These are phyloP conservation scores for Patella ulyssiponensis DNA, from an alignment of 2,888 invertebrate species.

Conservation along the genomic window DNA sequence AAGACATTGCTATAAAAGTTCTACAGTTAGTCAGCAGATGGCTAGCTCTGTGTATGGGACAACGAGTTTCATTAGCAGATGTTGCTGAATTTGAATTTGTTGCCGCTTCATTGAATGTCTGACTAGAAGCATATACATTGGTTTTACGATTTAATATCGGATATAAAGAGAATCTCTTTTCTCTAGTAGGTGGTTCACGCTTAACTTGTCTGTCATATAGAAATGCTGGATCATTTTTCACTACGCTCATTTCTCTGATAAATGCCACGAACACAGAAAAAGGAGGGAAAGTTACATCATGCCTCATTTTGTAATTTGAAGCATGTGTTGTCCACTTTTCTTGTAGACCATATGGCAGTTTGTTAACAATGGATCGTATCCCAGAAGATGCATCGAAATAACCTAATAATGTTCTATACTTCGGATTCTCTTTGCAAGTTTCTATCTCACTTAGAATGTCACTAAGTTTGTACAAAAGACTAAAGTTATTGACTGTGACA, in stretches of 20 bases:
- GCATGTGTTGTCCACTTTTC: constrained; percentile 42
- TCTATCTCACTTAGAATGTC: constrained; percentile 38
- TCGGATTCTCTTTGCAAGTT: constrained; percentile 29
- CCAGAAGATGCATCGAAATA: constrained; percentile 41
- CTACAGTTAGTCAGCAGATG: constrained; percentile 29
- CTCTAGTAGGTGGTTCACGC: neutral
- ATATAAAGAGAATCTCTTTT: neutral
- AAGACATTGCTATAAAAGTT: constrained; percentile 20
- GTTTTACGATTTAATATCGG: neutral
- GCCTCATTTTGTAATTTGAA: constrained; percentile 31
- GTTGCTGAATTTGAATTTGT: neutral
- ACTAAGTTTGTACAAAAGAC: constrained; percentile 31
- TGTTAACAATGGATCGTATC: constrained; percentile 37
- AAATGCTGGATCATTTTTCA: constrained; percentile 39
- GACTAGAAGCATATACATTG: neutral
- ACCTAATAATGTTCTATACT: constrained; percentile 27
- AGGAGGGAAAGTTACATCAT: constrained; percentile 39
- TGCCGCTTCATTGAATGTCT: neutral
- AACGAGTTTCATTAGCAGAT: neutral
- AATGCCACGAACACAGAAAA: constrained; percentile 40
- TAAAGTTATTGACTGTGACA: constrained; percentile 30
- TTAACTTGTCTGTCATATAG: neutral
- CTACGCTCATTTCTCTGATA: constrained; percentile 29
- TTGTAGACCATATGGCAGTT: constrained; percentile 39
- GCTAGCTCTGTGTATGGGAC: neutral